Base-by-base conservation (phyloP, 2,888 invertebrate species). In the Meta bourneti region DNA sequence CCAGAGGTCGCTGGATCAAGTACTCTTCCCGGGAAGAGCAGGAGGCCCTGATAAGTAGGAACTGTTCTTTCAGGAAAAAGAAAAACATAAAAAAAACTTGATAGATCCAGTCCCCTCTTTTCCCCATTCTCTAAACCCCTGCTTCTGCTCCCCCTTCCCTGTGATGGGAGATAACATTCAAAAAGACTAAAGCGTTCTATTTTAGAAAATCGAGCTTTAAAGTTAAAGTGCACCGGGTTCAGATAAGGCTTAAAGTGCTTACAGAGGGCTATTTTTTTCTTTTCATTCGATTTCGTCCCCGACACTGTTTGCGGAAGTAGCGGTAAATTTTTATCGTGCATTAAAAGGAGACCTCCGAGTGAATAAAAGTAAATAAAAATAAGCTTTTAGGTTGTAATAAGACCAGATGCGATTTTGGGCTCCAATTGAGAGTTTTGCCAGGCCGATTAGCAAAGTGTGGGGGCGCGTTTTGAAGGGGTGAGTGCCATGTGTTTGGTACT, bases 131-230 rank as follows among this genome's bases (percentile, higher is more conserved):
- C 34, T 4, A 34, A 34, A 34, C 72, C 82, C 69, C 51, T 49
- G n/a, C 20, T 13, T 16, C 77, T n/a, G 13, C 82, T 49, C 54
- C 74, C 70, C 19, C 75, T n/a, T 51, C 72, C 49, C 52, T 71
- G 77, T 78, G 87, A 87, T 82, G 72, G 82, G 51, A 91, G 91
- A 91, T 91, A 91, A 91, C 91, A 91, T 91, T 91, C 87, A 87
- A 91, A 91, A 87, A 78, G 86, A 82, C 91, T 87, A 91, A 91
- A 91, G 81, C 91, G 91, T 91, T 91, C 91, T 91, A 91, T 91
- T 91, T 91, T 91, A 19, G 91, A 87, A 91, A 87, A 87, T 91
- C 91, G 91, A 82, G 91, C 86, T 80, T 87, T 87, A 82, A 87
- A 91, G 91, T 86, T 91, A 91, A 90, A 91, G 91, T 91, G 91